Base-by-base conservation (phyloP, 2,113 vertebrate species). In the Channa maculata region DNA sequence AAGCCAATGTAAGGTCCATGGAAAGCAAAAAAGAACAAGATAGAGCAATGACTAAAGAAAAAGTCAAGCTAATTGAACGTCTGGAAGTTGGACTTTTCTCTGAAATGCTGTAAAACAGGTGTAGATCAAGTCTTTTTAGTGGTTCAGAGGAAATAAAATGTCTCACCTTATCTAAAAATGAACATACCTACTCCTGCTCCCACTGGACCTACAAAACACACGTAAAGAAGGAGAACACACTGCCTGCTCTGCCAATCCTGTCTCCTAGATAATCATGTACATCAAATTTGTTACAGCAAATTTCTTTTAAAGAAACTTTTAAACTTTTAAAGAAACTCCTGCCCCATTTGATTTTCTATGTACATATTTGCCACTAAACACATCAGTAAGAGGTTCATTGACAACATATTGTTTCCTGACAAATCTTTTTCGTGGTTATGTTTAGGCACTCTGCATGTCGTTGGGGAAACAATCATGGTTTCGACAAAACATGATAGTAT, bases 1-100 rank as follows among this genome's bases (percentile, higher is more conserved):
- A 88, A 58, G n/a, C 15, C 38, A n/a, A 87, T 71, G 75, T 74
- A 72, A 79, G 34, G 65, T 54, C 37, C n/a, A n/a, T 45, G 38
- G 44, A 51, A 15, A 51, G 63, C 8, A 48, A 33, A 75, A 4
- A 52, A 39, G 13, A 55, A 14, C 24, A 55, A 8, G 8, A 15
- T 12, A 49, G 14, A 38, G 34, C 24, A 45, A 51, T 53, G 43
- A 33, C 44, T 8, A 33, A 59, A 0, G 5, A 10, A 58, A 13
- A 71, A 24, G 24, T 24, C 24, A 44, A 66, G 37, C 6, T 10
- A 41, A 9, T 33, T 2, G 3, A 77, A 58, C 11, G 12, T 45
- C 57, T 3, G 0, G 5, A 6, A 15, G 43, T 38, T 33, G 36
- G 52, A 43, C 24, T 66, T 7, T 61, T 5, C 51, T 66, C 37